A percentile compares a stretch with the other conserved stretches of the same genome.
These are phyloP conservation scores for Dendronephthya gigantea DNA, from an alignment of 64 coral and sea anemone genomes.

Conservation along the genomic window DNA sequence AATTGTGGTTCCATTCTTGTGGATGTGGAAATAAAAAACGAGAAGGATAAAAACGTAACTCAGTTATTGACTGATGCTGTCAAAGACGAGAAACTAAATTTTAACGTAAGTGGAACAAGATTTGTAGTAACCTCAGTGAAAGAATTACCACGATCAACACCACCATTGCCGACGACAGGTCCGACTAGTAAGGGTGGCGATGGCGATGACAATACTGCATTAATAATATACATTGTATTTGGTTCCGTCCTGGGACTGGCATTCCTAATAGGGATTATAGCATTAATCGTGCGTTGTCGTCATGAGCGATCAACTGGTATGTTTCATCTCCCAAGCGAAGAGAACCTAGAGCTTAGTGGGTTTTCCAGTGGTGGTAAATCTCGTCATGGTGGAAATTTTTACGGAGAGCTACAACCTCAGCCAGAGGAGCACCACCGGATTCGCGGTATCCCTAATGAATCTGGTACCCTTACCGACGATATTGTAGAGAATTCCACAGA, in stretches of 20 bases:
- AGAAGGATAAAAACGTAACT: neutral
- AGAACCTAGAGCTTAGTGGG: conserved; percentile 1
- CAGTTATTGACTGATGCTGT: neutral
- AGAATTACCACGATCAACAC: neutral
- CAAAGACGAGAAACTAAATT: neutral
- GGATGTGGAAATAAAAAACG: neutral
- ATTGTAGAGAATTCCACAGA: neutral
- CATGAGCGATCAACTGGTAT: neutral
- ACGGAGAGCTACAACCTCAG: neutral
- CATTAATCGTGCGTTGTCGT: conserved; percentile 2
- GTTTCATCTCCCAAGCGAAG: conserved; percentile 2
- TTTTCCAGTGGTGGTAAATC: neutral
- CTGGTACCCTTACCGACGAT: neutral
- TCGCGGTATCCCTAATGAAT: neutral
- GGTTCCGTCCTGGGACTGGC: neutral
- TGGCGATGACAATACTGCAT: neutral
- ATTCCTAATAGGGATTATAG: neutral
- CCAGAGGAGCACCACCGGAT: neutral
- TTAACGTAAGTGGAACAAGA: neutral
- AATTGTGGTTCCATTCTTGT: neutral
- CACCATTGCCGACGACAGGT: neutral
- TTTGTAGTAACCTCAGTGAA: neutral
- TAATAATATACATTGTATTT: neutral
- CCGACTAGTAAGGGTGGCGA: neutral
- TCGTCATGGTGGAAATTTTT: neutral